phyloP scores from a whole-genome alignment of 92 coral and sea anemone species.

The Actinernus sp. region DNA sequence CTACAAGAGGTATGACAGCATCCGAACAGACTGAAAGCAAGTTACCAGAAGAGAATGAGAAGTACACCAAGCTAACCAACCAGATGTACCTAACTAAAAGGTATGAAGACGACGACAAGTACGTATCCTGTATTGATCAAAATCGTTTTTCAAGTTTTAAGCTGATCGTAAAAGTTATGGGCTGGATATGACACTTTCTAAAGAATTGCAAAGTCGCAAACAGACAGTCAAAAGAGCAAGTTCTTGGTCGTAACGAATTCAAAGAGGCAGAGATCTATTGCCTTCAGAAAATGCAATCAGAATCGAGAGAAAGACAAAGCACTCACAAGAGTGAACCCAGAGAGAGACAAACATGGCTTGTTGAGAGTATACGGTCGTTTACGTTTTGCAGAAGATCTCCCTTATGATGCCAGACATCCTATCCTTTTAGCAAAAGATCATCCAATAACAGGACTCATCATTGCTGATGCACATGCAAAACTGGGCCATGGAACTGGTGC shows the following conservation, averaged over 20 bases:
- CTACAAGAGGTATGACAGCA: slow-evolving; percentile 21
- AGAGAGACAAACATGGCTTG: slow-evolving; percentile 24
- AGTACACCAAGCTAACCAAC: no score
- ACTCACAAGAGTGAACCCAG: slow-evolving; percentile 18
- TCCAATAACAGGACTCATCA: no score
- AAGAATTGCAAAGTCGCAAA: slow-evolving; percentile 15
- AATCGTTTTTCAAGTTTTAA: slow-evolving; percentile 28
- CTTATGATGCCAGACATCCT: no score
- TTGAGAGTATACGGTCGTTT: slow-evolving; percentile 26
- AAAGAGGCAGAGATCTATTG: slow-evolving; percentile 16
- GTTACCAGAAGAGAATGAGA: no score
- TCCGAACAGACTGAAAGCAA: slow-evolving; percentile 11
- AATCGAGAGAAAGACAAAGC: slow-evolving; percentile 25
- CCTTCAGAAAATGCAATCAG: slow-evolving; percentile 11
- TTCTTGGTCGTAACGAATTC: slow-evolving; percentile 5
- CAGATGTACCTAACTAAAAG: no score
- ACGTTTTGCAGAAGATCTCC: slow-evolving; percentile 24
- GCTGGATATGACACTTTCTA: slow-evolving; percentile 34
- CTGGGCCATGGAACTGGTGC: no score
- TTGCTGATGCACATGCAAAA: no score
- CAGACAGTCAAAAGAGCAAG: background rate
- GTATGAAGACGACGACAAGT: no score
- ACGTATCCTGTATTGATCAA: slow-evolving; percentile 26
- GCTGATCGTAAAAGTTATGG: slow-evolving; percentile 39
- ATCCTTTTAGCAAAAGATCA: no score